These are phyloP conservation scores for Zaprionus nigranus DNA, from an alignment of 1,140 invertebrate genomes.

Conservation along the genomic window DNA sequence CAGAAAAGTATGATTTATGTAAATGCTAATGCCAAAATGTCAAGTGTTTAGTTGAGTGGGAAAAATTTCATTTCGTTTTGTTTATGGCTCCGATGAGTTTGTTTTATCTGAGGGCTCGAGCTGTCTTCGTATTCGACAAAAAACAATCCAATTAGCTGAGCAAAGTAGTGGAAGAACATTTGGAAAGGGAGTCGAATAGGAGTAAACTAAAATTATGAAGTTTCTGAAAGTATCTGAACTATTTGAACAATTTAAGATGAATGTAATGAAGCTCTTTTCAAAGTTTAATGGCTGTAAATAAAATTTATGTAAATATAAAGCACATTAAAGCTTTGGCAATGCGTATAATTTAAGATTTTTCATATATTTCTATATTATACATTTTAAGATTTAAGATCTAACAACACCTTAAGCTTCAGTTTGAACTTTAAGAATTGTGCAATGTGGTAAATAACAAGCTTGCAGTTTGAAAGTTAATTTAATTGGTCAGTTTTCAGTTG, in stretches of 20 bases:
- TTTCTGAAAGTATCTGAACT: too few relatives aligned
- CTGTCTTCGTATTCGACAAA: slow-evolving; percentile 4
- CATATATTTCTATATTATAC: too few relatives aligned
- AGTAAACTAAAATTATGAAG: too few relatives aligned
- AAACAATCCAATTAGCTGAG: slow-evolving; percentile 22
- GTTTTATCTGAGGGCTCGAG: slow-evolving; percentile 1
- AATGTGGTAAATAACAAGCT: not conserved
- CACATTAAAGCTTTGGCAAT: too few relatives aligned
- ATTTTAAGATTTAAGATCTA: too few relatives aligned
- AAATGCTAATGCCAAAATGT: slow-evolving; percentile 76
- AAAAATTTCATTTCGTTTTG: slow-evolving; percentile 38
- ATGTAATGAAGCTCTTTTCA: too few relatives aligned
- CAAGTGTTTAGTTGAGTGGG: slow-evolving; percentile 64
- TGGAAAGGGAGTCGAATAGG: not conserved
- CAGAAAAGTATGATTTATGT: slow-evolving; percentile 76
- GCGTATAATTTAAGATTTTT: too few relatives aligned
- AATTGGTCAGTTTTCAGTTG: not conserved
- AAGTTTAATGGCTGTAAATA: too few relatives aligned
- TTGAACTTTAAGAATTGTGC: not conserved
- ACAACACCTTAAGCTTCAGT: too few relatives aligned
- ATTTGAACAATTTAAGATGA: too few relatives aligned
- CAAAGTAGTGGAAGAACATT: not conserved
- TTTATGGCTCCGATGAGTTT: slow-evolving; percentile 23
- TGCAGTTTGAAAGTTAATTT: not conserved
- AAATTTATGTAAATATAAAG: too few relatives aligned